Percentiles rank a stretch among this genome's conserved stretches.
These are phyloP conservation scores for Carcina quercana DNA, from an alignment of 2,888 invertebrate genomes.

Conservation along the genomic window DNA sequence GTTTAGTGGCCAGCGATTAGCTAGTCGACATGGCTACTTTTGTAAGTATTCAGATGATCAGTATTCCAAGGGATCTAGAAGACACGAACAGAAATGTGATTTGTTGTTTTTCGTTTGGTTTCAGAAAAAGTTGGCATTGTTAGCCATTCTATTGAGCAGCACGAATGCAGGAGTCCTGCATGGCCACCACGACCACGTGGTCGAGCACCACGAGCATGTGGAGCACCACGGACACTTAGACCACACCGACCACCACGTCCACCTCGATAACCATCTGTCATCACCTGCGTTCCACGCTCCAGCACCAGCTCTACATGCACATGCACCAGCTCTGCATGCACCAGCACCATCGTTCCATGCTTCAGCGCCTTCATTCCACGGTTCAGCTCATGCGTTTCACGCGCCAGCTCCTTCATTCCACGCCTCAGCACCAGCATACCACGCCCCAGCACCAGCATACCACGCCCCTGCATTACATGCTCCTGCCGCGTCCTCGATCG, in stretches of 20 bases:
- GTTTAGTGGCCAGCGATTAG: constrained; percentile 66
- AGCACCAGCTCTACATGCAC: background rate
- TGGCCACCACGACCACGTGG: constrained; percentile 34
- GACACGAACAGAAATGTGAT: background rate
- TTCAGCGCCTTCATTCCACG: constrained; percentile 6
- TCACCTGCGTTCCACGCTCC: constrained; percentile 7
- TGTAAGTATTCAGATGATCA: constrained; percentile 42
- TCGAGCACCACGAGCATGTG: constrained; percentile 19
- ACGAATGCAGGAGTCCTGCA: constrained; percentile 47
- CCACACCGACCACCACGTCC: background rate
- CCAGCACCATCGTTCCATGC: constrained; percentile 2
- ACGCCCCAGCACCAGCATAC: constrained; percentile 12
- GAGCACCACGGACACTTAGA: constrained; percentile 18
- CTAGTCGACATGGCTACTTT: constrained; percentile 65
- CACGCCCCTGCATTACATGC: constrained; percentile 15
- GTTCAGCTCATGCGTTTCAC: background rate
- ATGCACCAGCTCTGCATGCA: background rate
- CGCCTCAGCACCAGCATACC: constrained; percentile 16
- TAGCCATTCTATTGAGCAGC: constrained; percentile 59
- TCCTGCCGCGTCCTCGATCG: constrained; percentile 16
- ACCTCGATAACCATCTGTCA: constrained; percentile 4
- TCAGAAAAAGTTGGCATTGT: constrained; percentile 58
- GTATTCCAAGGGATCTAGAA: constrained; percentile 1
- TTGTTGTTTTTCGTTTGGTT: constrained; percentile 25
- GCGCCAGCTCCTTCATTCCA: background rate